phyloP scores from a whole-genome alignment of 2,888 invertebrate genomes.

The Aphidoletes aphidimyza region DNA sequence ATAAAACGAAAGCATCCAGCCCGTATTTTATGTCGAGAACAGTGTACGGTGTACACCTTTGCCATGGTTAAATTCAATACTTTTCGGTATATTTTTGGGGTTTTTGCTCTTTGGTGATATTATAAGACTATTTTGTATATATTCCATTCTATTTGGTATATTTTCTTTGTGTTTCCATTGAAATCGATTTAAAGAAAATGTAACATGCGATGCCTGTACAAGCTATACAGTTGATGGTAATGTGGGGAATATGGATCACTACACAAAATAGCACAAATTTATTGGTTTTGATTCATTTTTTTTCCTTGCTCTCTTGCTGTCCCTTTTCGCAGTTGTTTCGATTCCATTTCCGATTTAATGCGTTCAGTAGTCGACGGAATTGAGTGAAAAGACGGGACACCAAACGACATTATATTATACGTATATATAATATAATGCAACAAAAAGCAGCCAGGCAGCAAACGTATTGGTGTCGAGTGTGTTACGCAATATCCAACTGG shows the following conservation, averaged over 20 bases:
- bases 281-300: slow-evolving; percentile 49
- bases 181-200: not conserved
- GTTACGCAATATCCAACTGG: slow-evolving; percentile 29
- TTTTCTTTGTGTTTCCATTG: slow-evolving; percentile 14
- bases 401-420: not conserved
- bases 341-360: slow-evolving; percentile 32
- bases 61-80: slow-evolving; percentile 9
- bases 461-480: not conserved
- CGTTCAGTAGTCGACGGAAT: not conserved
- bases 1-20: not conserved
- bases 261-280: slow-evolving; percentile 37
- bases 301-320: not conserved
- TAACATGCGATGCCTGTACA: not conserved
- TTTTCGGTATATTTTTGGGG: not conserved
- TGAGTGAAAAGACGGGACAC: not conserved
- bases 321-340: not conserved
- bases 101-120: slow-evolving; percentile 26
- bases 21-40: slow-evolving; percentile 13
- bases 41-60: not conserved
- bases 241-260: not conserved
- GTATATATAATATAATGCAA: not conserved
- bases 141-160: not conserved
- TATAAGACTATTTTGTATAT: slow-evolving; percentile 31
- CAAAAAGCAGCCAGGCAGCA: not conserved
- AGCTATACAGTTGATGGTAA: not conserved